Base-by-base conservation (phyloP, 1,140 invertebrate species). In the Trachymyrmex septentrionalis region DNA sequence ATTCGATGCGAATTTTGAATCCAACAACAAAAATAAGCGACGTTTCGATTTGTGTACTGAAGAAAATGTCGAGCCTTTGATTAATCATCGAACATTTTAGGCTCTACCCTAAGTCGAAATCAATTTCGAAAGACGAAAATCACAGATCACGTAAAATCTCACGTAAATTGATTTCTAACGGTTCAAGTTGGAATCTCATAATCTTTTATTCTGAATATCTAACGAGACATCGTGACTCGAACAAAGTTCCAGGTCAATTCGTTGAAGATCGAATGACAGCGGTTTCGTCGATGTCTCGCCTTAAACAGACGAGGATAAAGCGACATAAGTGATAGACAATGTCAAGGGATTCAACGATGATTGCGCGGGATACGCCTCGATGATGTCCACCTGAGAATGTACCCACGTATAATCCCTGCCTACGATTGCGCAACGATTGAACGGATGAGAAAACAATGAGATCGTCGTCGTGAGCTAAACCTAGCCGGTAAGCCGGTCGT, bases 351-450 rank as follows among this genome's bases (percentile, higher is more conserved):
- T 21, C 19, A 48, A 55, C 21, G 66, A 16, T 82, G 55, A 84
- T 73, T 21, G 55, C 38, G 53, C 66, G 24, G 63, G 69, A 71
- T 88, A 69, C 63, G 27, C 48, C 63, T 59, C 24, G 82, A 76
- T 85, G 27, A 84, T 84, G 57, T 73, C 7, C 57, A 44, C 34
- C n/a, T 38, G n/a, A 61, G n/a, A 69, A 16, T 85, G 53, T 53
- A 66, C 38, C 24, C 48, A n/a, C n/a, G 24, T 44, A 27, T 34
- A 34, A 34, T 75, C 48, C 71, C 80, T 61, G 48, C 21, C 53
- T 9, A 12, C 48, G 87, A 84, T 89, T 86, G 87, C 88, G 88
- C 77, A 90, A 90, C 75, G 34, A 73, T 75, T n/a, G 72, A 7
- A 55, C 66, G 44, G 34, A 19, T 50, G 14, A 44, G 16, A 48